phyloP scores from a whole-genome alignment of 1,140 invertebrate genomes.

The Phthorimaea operculella region DNA sequence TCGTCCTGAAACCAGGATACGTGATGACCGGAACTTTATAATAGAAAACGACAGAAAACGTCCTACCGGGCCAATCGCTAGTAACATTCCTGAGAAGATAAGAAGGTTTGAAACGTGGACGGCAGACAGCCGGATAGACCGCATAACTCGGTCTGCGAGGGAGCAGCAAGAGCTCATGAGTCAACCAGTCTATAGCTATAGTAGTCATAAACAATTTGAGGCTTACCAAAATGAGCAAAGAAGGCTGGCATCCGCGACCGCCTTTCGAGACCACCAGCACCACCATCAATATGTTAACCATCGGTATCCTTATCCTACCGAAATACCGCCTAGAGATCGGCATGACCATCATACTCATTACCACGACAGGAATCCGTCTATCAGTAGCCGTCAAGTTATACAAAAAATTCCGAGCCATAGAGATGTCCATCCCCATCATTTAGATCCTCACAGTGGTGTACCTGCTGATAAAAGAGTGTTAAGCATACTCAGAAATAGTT shows the following conservation, averaged over 20 bases:
- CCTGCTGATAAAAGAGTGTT: slow-evolving; percentile 75
- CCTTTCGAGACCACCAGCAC: slow-evolving; percentile 39
- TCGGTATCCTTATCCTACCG: slow-evolving; percentile 39
- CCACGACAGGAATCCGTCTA: slow-evolving; percentile 41
- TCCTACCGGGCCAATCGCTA: slow-evolving; percentile 43
- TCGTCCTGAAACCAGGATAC: slow-evolving; percentile 42
- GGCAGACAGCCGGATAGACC: slow-evolving; percentile 56
- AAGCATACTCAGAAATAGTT: slow-evolving; percentile 74
- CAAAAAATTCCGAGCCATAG: slow-evolving; percentile 53
- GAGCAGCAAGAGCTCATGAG: slow-evolving; percentile 58
- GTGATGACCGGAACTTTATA: slow-evolving; percentile 45
- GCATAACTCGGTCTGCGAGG: slow-evolving; percentile 41
- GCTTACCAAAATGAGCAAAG: slow-evolving; percentile 55
- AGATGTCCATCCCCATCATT: slow-evolving; percentile 41
- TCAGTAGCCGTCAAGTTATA: slow-evolving; percentile 62
- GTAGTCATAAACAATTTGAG: slow-evolving; percentile 55
- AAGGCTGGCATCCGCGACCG: slow-evolving; percentile 22
- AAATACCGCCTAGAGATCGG: slow-evolving; percentile 29
- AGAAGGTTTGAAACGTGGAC: slow-evolving; percentile 61
- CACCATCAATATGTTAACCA: slow-evolving; percentile 32
- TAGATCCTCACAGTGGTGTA: slow-evolving; percentile 40
- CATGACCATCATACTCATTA: slow-evolving; percentile 44
- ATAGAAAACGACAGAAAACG: slow-evolving; percentile 59
- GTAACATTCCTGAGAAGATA: slow-evolving; percentile 64
- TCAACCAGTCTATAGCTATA: slow-evolving; percentile 56